These are phyloP conservation scores for Hemicordylus capensis DNA, from an alignment of 2,113 vertebrate genomes.

Conservation along the genomic window DNA sequence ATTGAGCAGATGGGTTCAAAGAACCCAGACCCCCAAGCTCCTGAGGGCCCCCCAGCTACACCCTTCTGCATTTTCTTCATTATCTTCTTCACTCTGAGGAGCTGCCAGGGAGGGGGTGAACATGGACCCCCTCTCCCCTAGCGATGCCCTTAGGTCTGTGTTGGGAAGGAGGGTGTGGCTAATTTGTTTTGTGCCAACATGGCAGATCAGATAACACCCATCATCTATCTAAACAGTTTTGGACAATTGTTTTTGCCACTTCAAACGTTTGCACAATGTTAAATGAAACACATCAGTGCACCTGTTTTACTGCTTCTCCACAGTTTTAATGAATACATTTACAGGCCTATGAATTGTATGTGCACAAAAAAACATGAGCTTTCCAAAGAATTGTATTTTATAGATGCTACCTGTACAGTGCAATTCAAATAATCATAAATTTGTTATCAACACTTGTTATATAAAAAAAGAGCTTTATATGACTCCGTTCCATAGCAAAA, in stretches of 20 bases:
- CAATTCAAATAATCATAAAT: conserved; percentile 3
- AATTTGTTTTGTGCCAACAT: not conserved
- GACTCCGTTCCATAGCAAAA: not conserved
- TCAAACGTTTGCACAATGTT: not conserved
- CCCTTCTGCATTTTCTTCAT: too few relatives aligned
- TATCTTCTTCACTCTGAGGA: too few relatives aligned
- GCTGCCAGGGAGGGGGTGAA: too few relatives aligned
- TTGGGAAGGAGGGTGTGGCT: too few relatives aligned
- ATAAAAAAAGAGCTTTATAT: not conserved
- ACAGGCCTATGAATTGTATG: not conserved
- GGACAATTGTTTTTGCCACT: not conserved
- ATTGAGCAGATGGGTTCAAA: too few relatives aligned
- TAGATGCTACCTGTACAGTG: not conserved
- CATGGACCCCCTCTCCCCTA: too few relatives aligned
- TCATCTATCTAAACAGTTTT: not conserved
- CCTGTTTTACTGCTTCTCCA: not conserved
- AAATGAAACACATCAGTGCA: not conserved
- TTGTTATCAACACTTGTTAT: not conserved
- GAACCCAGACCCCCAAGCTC: too few relatives aligned
- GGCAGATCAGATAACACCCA: not conserved
- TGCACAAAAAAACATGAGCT: not conserved
- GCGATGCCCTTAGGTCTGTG: too few relatives aligned
- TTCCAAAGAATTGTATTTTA: not conserved
- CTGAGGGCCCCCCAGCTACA: too few relatives aligned
- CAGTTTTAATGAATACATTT: not conserved